phyloP scores from a whole-genome alignment of 2,113 vertebrate species.

The Aix galericulata region DNA sequence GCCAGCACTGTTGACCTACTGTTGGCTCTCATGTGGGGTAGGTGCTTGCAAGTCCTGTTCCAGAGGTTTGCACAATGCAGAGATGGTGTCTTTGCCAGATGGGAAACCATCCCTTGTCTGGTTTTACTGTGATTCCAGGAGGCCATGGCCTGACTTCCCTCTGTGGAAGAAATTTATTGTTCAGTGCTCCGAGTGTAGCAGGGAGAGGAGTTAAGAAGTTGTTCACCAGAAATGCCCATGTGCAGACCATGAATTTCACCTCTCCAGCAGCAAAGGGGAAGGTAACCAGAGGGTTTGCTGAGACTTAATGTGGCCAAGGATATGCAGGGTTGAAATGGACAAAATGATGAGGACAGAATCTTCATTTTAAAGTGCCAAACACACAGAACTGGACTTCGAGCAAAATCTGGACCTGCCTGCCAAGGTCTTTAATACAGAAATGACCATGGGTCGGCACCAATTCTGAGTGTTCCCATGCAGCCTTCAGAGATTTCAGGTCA shows the following conservation, averaged over 20 bases:
- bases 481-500: background rate
- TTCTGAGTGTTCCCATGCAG: background rate
- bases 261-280: background rate
- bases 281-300: background rate
- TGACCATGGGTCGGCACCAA: accelerated
- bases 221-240: background rate
- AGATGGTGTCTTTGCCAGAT: background rate
- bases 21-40: background rate
- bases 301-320: accelerated
- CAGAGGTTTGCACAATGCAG: background rate
- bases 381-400: background rate
- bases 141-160: background rate
- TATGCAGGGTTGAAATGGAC: background rate
- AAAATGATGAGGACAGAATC: background rate
- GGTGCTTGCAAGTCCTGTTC: background rate
- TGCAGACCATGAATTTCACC: accelerated
- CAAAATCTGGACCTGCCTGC: background rate
- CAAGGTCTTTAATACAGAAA: background rate
- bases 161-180: background rate
- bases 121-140: background rate
- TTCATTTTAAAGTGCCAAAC: background rate
- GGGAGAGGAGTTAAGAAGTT: background rate
- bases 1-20: background rate
- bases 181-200: background rate
- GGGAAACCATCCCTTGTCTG: background rate